Evolutionary conservation across 2,888 invertebrate genomes (phyloP).

Genomic region (Artemia sinica): DNA sequence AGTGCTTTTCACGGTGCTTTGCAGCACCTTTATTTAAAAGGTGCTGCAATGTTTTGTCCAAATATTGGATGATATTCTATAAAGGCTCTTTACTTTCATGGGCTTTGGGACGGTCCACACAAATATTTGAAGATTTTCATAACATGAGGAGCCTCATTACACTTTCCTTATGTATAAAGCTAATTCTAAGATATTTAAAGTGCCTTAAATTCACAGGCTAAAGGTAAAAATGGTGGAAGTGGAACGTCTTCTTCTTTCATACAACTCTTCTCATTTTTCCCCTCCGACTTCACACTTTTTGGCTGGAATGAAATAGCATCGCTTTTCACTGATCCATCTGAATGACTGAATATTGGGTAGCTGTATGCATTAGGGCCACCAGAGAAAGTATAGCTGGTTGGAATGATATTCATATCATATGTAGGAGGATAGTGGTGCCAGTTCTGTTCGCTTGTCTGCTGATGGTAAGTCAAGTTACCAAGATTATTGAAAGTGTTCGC

Average conservation of each 20-base stretch:
- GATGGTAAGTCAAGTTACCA: background rate
- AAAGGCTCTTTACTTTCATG: no score
- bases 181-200: no score
- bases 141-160: no score
- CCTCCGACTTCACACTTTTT: background rate
- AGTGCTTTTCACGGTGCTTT: no score
- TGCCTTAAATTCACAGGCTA: background rate
- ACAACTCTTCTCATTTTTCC: background rate
- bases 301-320: background rate
- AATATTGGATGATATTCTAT: no score
- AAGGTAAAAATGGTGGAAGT: background rate
- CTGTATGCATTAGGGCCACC: background rate
- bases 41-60: no score
- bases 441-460: background rate
- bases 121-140: no score
- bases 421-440: background rate
- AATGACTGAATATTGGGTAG: background rate
- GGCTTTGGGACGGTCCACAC: no score
- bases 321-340: background rate
- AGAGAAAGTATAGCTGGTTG: background rate
- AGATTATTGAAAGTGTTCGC: conserved; percentile 1
- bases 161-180: no score
- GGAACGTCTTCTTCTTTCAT: conserved; percentile 7
- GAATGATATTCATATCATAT: background rate
- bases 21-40: no score